These are phyloP conservation scores for Chondrilla cf. caribensis DNA, from an alignment of 37 sponge, comb jelly and placozoan species.

Conservation along the genomic window DNA sequence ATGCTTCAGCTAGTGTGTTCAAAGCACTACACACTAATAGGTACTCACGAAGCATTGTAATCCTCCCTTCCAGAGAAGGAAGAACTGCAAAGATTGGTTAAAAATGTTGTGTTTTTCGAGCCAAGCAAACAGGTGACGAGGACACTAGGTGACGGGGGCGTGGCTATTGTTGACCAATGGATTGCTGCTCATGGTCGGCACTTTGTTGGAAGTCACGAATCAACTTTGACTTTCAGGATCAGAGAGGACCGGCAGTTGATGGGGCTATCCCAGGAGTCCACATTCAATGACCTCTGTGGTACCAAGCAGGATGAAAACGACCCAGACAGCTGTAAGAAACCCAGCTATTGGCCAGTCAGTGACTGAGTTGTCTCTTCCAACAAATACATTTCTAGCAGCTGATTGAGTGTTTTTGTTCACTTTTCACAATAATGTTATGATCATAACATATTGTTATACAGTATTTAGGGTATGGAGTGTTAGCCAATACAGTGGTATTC, in stretches of 20 bases:
- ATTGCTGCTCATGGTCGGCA: constrained; percentile 77
- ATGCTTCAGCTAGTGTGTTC: neutral
- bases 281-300: constrained; percentile 90
- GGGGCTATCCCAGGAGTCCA: constrained; percentile 72
- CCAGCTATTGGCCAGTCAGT: constrained; percentile 57
- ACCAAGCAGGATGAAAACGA: constrained; percentile 43
- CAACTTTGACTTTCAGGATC: constrained; percentile 93
- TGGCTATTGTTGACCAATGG: constrained; percentile 98
- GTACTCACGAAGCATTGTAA: neutral
- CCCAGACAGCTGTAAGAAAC: constrained; percentile 67
- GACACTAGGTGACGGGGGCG: constrained; percentile 72
- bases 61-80: constrained; percentile 39
- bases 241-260: constrained; percentile 88
- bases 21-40: too few relatives aligned
- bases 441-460: too few relatives aligned
- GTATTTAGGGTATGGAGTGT: too few relatives aligned
- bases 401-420: too few relatives aligned
- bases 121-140: constrained; percentile 30
- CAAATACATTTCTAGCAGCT: too few relatives aligned
- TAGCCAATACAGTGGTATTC: too few relatives aligned
- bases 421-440: too few relatives aligned
- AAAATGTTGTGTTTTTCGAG: constrained; percentile 57
- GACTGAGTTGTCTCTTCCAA: too few relatives aligned
- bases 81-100: constrained; percentile 26
- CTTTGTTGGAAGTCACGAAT: constrained; percentile 75